Evolutionary conservation across 2,888 invertebrate species (phyloP), one percentile per base, ranked within the genome.

Genomic region (Lydus trimaculatus): DNA sequence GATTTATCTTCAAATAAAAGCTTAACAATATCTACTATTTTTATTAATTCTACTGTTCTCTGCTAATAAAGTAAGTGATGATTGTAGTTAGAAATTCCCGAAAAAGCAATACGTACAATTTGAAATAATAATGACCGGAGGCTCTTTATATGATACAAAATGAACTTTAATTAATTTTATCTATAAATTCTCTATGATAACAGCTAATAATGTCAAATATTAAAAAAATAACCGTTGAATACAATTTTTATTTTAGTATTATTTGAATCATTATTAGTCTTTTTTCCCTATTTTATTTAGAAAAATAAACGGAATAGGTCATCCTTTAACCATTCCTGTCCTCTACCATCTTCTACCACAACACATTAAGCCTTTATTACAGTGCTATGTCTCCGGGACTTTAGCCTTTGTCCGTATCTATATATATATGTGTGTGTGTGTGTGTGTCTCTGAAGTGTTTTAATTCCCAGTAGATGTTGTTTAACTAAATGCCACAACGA

Each of bases 351-450:
- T 25, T 2, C 71, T 70, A 75, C 77, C 75, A 75, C 77, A 77
- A 73, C 72, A 65, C 75, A 75, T 76, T 76, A 77, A 75, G 75
- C 74, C 76, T 73, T 76, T 75, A 75, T 78, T 74, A 72, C 74
- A 74, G 73, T 74, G 74, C 75, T 73, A 75, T 75, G 75, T 76
- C 73, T 72, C 75, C 66, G 71, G 52, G 73, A 72, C 75, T 74
- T 52, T 74, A 74, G 76, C 76, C 76, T 74, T 64, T 70, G 75
- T 73, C 72, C 67, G 67, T 70, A 71, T 17, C 17, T 48, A 71
- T 17, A 6, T 43, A 5, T 20, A 25, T 52, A 72, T 73, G 75
- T 73, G 75, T 17, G 48, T 48, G 72, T 43, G n/a, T 43, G n/a
- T 20, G 52, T 52, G 72, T 73, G 75, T 73, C 75, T 73, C 76